Percentiles rank a stretch among this genome's conserved stretches.
Evolutionary conservation across 1,140 invertebrate species (phyloP).

Genomic region (Calosoma granatense): DNA sequence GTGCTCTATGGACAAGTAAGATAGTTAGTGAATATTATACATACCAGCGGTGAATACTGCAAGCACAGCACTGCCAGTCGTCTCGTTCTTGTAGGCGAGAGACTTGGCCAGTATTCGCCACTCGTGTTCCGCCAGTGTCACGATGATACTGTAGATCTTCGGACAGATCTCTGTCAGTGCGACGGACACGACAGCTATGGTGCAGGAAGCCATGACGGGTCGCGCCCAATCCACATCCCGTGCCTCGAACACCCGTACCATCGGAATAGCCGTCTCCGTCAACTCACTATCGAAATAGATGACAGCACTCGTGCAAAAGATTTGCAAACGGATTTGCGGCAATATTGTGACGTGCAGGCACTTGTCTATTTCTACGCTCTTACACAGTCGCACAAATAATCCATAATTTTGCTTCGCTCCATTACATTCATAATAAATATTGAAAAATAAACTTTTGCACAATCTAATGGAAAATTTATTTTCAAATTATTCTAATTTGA

Average conservation of each 20-base stretch:
- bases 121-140: conserved; percentile 47
- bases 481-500: no score
- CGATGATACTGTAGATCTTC: conserved; percentile 44
- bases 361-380: no score
- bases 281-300: conserved; percentile 23
- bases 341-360: no score
- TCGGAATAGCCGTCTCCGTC: conserved; percentile 41
- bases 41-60: conserved; percentile 53
- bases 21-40: no score
- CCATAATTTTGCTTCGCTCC: no score
- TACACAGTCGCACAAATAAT: no score
- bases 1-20: no score
- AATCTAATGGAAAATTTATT: no score
- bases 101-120: conserved; percentile 52
- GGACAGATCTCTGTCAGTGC: conserved; percentile 51
- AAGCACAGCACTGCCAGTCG: conserved; percentile 53
- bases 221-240: conserved; percentile 48
- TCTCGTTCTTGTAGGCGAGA: conserved; percentile 49
- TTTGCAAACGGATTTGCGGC: no score
- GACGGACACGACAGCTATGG: conserved; percentile 46
- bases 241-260: conserved; percentile 49
- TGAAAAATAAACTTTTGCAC: no score
- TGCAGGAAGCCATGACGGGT: conserved; percentile 47
- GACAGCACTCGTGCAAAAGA: no score
- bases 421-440: no score